phyloP scores from a whole-genome alignment of 23 tunicate species.

The Ascidia mentula region DNA sequence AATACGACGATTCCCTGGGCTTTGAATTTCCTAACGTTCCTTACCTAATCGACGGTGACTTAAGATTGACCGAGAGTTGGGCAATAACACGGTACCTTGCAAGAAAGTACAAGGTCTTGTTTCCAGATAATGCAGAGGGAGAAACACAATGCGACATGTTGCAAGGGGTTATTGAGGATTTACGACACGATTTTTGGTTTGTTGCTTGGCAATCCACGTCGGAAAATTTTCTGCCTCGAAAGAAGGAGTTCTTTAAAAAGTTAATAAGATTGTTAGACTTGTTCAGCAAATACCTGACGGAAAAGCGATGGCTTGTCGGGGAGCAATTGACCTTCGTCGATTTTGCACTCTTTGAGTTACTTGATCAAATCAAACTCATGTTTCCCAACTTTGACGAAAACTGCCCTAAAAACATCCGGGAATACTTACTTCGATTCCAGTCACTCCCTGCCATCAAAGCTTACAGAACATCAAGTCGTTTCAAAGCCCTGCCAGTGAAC shows the following conservation, averaged over 20 bases:
- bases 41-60: conserved; percentile 71
- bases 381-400: conserved; percentile 22
- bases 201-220: conserved; percentile 33
- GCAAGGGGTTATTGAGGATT: conserved; percentile 54
- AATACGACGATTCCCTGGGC: conserved; percentile 35
- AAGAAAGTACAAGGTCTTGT: conserved; percentile 24
- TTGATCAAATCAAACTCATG: conserved; percentile 71
- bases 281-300: conserved; percentile 28
- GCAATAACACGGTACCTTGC: conserved; percentile 75
- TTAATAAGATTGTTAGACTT: conserved; percentile 8
- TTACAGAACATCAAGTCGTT: conserved; percentile 44
- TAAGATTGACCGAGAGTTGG: conserved; percentile 84
- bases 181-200: conserved; percentile 37
- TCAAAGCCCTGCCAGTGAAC: conserved; percentile 39
- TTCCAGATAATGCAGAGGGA: conserved; percentile 22
- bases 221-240: conserved; percentile 11
- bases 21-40: conserved; percentile 86
- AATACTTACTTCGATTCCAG: conserved; percentile 35
- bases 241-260: background rate
- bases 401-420: conserved; percentile 14
- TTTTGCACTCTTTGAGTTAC: conserved; percentile 76
- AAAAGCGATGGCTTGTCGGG: conserved; percentile 50
- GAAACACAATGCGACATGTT: conserved; percentile 41
- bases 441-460: conserved; percentile 13
- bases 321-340: conserved; percentile 60